Conservation (phyloP, 2,888 invertebrate species). For the Spisula subtruncata region DNA sequence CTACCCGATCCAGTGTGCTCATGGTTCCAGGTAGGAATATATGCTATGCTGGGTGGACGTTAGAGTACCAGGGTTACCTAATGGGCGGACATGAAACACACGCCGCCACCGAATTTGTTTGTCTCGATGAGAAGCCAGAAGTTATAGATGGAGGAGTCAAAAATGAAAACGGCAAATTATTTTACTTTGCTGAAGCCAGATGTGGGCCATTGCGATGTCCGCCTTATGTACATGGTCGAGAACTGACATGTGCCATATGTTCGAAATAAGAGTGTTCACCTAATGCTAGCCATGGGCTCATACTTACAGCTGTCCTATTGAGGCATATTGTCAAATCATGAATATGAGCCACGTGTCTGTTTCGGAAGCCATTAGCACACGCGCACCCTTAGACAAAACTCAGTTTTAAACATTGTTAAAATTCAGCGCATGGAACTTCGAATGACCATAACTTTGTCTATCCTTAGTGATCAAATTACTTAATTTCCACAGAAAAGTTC, state of each 20-base stretch:
- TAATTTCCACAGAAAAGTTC: no score
- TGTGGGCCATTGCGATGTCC: slow-evolving; percentile 33
- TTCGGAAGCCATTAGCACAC: no score
- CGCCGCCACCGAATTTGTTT: slow-evolving; percentile 25
- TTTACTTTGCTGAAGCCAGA: slow-evolving; percentile 31
- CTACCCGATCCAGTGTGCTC: slow-evolving; percentile 24
- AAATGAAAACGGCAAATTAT: slow-evolving; percentile 30
- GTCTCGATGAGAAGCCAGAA: slow-evolving; percentile 28
- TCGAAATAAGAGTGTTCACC: slow-evolving; percentile 5
- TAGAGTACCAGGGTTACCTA: slow-evolving; percentile 41
- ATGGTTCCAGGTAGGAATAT: slow-evolving; percentile 42
- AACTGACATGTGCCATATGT: slow-evolving; percentile 38
- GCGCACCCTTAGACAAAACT: no score
- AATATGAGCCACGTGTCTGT: no score
- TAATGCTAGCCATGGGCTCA: no score
- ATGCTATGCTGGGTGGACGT: slow-evolving; percentile 36
- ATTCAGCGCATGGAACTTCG: no score
- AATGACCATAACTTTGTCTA: no score
- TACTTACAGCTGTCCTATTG: no score
- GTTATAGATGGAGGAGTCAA: not conserved
- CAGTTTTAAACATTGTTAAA: no score
- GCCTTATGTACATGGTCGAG: slow-evolving; percentile 38
- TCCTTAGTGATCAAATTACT: no score
- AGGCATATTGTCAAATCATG: no score
- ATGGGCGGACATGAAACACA: not conserved